Conservation (phyloP, 92 coral and sea anemone species). For the Bergia sp. region DNA sequence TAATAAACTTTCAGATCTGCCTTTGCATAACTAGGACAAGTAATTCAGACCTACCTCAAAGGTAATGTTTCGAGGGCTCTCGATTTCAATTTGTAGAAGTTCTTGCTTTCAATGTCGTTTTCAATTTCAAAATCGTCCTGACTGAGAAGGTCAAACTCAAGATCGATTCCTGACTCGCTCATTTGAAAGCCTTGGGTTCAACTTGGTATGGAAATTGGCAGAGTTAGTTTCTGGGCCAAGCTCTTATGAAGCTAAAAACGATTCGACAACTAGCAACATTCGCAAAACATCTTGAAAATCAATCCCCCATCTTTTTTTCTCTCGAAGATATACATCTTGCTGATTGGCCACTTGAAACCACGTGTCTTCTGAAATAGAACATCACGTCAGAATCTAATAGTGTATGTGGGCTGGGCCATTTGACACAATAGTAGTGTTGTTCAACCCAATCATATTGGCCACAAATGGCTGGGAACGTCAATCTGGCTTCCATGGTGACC, state of each 20-base stretch:
- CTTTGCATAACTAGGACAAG: background rate
- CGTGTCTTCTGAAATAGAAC: conserved; percentile 75
- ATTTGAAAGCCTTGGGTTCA: conserved; percentile 83
- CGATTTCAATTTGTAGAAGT: conserved; percentile 85
- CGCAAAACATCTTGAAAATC: conserved; percentile 34
- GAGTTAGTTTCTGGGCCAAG: conserved; percentile 8
- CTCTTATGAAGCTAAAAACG: background rate
- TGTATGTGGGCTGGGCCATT: background rate
- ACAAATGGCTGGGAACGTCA: conserved; percentile 23
- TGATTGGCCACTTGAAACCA: conserved; percentile 72
- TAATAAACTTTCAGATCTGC: background rate
- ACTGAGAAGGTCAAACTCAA: conserved; percentile 93
- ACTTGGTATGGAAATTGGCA: conserved; percentile 23
- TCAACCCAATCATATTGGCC: background rate
- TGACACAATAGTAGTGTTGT: background rate
- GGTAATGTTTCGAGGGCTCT: conserved; percentile 64
- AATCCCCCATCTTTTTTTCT: conserved; percentile 62
- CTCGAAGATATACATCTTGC: background rate
- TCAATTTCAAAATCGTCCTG: conserved; percentile 72
- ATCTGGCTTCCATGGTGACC: conserved; percentile 6
- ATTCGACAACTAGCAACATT: conserved; percentile 24
- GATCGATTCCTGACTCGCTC: conserved; percentile 99
- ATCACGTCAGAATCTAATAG: conserved; percentile 59
- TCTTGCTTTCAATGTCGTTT: conserved; percentile 54
- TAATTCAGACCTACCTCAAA: conserved; percentile 58